These are phyloP conservation scores for Alethe diademata DNA, from an alignment of 2,113 vertebrate species.

Conservation along the genomic window DNA sequence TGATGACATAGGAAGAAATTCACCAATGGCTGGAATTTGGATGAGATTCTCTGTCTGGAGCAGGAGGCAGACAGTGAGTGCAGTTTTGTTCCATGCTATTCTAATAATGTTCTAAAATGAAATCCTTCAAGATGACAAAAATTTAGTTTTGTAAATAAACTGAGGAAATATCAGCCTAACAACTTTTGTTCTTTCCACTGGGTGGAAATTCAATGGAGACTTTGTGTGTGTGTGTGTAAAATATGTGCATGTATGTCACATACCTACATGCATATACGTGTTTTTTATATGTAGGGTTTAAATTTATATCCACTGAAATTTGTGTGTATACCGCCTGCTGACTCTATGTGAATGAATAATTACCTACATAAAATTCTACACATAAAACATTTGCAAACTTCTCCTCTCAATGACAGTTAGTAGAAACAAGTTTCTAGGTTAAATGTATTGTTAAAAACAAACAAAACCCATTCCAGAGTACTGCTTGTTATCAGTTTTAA, in stretches of 20 bases:
- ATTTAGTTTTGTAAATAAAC: background rate
- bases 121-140: background rate
- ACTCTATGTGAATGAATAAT: background rate
- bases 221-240: background rate
- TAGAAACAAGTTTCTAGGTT: background rate
- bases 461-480: background rate
- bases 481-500: background rate
- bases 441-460: background rate
- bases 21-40: background rate
- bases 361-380: background rate
- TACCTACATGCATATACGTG: rapidly evolving
- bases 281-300: background rate
- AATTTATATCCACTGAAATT: background rate
- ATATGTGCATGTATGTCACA: background rate
- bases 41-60: background rate
- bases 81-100: background rate
- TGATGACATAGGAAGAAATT: background rate
- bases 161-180: background rate
- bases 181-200: background rate
- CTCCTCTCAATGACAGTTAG: background rate
- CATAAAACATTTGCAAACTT: background rate
- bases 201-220: background rate
- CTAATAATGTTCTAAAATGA: background rate
- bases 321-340: background rate
- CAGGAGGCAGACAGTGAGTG: background rate